Conservation (phyloP, 2,797 vertebrate genomes). For the Tenualosa ilisha region DNA sequence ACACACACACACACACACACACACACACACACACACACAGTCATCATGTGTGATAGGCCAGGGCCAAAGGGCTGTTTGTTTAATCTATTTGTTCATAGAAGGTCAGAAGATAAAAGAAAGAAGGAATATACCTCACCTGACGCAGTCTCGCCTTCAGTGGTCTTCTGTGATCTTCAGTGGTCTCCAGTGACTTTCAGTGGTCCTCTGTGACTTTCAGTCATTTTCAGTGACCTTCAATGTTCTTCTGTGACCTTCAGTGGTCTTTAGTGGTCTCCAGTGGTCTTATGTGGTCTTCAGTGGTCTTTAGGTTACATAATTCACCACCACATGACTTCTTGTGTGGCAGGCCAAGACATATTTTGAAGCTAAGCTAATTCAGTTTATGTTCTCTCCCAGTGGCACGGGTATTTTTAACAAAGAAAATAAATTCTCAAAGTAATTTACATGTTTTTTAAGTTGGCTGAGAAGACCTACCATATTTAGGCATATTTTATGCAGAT, state of each 20-base stretch:
- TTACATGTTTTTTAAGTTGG: background rate
- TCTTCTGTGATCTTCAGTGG: too few relatives aligned
- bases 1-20: conserved; percentile 12
- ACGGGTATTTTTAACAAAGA: background rate
- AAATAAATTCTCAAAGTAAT: background rate
- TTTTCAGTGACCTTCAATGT: too few relatives aligned
- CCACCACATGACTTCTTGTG: background rate
- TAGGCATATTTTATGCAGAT: background rate
- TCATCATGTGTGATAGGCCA: background rate
- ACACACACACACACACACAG: background rate
- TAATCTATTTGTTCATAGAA: background rate
- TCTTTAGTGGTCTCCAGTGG: too few relatives aligned
- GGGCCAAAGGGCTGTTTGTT: background rate
- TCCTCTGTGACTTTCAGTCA: too few relatives aligned
- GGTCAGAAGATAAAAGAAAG: background rate
- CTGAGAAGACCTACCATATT: background rate
- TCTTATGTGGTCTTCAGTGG: too few relatives aligned
- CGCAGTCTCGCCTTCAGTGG: too few relatives aligned
- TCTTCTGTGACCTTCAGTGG: too few relatives aligned
- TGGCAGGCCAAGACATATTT: background rate
- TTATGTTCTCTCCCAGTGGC: background rate
- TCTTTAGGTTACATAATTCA: too few relatives aligned
- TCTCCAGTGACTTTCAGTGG: too few relatives aligned
- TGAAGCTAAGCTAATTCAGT: background rate
- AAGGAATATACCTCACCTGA: too few relatives aligned